Evolutionary conservation across 1,140 invertebrate genomes (phyloP).

Genomic region (Planococcus citri): DNA sequence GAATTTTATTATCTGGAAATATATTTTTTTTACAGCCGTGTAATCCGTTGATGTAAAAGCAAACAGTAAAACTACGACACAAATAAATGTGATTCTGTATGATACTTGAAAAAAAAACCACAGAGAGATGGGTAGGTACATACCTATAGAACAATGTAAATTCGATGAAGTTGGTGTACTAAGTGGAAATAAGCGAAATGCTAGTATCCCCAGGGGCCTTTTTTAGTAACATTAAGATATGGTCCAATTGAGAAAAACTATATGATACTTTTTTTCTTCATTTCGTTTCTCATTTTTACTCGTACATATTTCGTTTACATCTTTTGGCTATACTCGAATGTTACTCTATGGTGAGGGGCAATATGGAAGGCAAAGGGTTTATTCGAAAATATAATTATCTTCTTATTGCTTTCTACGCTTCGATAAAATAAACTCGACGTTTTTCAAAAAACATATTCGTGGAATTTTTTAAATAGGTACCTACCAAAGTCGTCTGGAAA

Average conservation of each 20-base stretch:
- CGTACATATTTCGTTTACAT: neutral
- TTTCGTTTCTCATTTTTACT: neutral
- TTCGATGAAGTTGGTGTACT: neutral
- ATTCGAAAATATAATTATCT: too few species aligned
- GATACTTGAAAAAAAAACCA: neutral
- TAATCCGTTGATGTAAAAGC: constrained; percentile 1
- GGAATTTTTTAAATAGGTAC: too few species aligned
- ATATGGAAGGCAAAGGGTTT: too few species aligned
- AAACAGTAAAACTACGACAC: neutral
- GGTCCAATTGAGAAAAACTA: neutral
- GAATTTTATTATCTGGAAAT: too few species aligned
- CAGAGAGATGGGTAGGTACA: neutral
- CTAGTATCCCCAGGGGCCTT: neutral
- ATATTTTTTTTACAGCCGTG: too few species aligned
- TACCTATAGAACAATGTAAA: neutral
- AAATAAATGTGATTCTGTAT: neutral
- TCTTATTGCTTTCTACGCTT: neutral
- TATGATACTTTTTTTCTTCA: neutral
- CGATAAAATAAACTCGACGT: neutral
- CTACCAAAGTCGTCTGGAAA: too few species aligned
- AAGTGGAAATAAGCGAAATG: neutral
- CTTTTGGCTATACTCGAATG: neutral
- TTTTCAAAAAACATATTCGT: neutral
- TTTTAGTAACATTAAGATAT: neutral
- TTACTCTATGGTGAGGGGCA: too few species aligned